Percentiles rank a stretch among this genome's conserved stretches.
phyloP scores from a whole-genome alignment of 2,113 vertebrate genomes.

The Ellobius talpinus region DNA sequence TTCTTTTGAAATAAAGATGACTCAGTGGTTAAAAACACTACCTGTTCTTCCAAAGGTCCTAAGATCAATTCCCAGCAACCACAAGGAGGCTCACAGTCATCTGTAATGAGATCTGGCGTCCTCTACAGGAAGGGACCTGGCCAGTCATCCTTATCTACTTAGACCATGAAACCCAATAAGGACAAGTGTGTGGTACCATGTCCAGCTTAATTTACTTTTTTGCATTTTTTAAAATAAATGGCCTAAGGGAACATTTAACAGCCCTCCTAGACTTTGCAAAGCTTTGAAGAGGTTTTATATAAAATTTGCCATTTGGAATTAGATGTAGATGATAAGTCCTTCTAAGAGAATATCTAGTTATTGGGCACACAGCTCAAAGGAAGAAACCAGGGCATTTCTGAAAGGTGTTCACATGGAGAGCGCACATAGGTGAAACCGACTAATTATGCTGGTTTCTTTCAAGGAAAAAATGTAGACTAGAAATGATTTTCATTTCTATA shows the following conservation, averaged over 20 bases:
- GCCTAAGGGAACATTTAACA: background rate
- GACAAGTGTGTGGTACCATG: background rate
- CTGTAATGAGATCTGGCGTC: no score
- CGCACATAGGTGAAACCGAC: background rate
- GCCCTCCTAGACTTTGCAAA: background rate
- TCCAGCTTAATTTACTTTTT: background rate
- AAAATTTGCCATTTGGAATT: background rate
- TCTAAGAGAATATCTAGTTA: background rate
- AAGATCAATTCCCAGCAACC: no score
- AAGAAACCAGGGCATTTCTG: background rate
- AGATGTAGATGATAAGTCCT: background rate
- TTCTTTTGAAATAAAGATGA: no score
- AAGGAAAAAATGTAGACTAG: background rate
- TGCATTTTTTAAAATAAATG: background rate
- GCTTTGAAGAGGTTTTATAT: background rate
- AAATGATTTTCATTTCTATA: background rate
- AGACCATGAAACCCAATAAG: no score
- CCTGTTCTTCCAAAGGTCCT: no score
- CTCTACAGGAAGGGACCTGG: no score
- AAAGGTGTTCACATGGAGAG: background rate
- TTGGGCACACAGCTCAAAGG: background rate
- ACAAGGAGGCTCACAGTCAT: no score
- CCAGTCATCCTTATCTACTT: no score
- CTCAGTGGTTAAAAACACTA: no score
- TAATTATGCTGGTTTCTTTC: background rate